These are phyloP conservation scores for Anthrax anthrax DNA, from an alignment of 2,888 invertebrate genomes.

Conservation along the genomic window DNA sequence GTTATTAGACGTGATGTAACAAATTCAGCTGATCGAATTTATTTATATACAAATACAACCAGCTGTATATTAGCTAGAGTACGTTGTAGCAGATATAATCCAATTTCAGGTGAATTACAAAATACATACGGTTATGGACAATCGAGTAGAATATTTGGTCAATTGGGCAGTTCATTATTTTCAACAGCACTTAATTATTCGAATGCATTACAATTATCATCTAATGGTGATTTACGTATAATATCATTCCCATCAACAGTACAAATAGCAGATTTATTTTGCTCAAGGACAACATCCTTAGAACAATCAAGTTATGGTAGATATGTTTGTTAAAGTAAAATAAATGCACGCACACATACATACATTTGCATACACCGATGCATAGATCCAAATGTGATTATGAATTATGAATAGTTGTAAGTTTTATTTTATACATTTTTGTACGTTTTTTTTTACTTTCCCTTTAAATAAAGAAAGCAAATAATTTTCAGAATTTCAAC, in stretches of 20 bases:
- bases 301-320: constrained; percentile 33
- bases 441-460: no score
- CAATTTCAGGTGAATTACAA: constrained; percentile 49
- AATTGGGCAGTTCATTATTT: background rate
- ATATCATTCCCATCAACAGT: constrained; percentile 40
- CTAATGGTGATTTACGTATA: constrained; percentile 40
- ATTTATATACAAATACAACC: constrained; percentile 46
- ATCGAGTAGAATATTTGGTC: background rate
- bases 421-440: no score
- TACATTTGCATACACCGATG: no score
- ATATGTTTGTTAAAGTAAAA: constrained; percentile 13
- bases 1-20: constrained; percentile 15
- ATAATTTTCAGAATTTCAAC: no score
- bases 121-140: background rate
- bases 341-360: no score
- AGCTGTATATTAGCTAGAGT: constrained; percentile 49
- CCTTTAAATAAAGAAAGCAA: no score
- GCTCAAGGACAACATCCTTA: constrained; percentile 37
- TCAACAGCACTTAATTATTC: constrained; percentile 18
- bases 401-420: no score
- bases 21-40: constrained; percentile 15
- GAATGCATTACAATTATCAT: constrained; percentile 43
- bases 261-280: constrained; percentile 40
- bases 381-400: no score
- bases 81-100: constrained; percentile 46